Evolutionary conservation across 35 echinoderm and acorn worm species (phyloP).

Genomic region (Acanthaster planci): DNA sequence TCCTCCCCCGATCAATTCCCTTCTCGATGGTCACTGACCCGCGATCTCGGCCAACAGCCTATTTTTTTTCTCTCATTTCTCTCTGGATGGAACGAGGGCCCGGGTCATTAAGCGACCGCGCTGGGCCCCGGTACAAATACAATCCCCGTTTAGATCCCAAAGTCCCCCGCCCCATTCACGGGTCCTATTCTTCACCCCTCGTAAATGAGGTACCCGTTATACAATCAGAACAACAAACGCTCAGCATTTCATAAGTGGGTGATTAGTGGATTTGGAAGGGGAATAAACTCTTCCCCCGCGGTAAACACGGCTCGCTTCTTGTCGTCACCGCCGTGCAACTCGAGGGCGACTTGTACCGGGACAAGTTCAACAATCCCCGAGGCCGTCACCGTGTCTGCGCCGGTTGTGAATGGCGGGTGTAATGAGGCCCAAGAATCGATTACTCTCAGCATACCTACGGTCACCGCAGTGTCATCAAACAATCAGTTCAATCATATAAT

Average conservation of each 20-base stretch:
- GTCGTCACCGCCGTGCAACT: too few species aligned
- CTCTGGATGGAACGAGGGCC: neutral
- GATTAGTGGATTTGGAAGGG: neutral
- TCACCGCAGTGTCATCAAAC: too few species aligned
- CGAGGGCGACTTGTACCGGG: neutral
- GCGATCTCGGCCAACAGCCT: neutral
- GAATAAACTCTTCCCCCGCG: neutral
- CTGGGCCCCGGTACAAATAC: neutral
- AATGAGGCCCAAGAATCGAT: slow-evolving; percentile 4
- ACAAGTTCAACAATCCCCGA: slow-evolving; percentile 9
- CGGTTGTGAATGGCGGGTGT: neutral
- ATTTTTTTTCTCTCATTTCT: too few species aligned
- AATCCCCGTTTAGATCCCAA: neutral
- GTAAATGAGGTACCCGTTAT: too few species aligned
- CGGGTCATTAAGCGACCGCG: slow-evolving; percentile 3
- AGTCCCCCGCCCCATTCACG: too few species aligned
- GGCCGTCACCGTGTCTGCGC: slow-evolving; percentile 2
- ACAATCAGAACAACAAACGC: too few species aligned
- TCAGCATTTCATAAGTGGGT: neutral
- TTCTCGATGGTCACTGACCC: neutral
- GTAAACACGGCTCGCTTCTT: too few species aligned
- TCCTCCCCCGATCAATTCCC: neutral
- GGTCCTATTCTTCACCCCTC: too few species aligned
- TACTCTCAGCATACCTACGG: neutral
- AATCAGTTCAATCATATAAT: too few species aligned